Conservation (phyloP, 1,140 invertebrate species). For the Drosophila pruinosa region DNA sequence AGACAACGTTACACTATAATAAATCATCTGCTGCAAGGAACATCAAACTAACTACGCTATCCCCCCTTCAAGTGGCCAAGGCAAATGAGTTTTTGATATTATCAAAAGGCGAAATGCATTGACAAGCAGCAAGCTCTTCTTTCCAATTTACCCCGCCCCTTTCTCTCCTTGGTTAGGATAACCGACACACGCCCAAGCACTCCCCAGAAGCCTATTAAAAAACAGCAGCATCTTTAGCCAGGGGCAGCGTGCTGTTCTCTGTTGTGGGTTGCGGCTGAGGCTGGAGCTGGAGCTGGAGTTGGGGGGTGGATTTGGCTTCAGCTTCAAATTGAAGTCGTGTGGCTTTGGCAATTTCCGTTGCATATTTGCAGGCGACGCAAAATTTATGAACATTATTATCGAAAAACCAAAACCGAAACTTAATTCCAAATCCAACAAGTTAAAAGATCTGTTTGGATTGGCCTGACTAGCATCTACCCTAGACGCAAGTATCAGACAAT, state of each 20-base stretch:
- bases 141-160: conserved; percentile 14
- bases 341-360: conserved; percentile 76
- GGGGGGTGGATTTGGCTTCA: conserved; percentile 17
- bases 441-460: neutral
- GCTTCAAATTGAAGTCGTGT: conserved; percentile 59
- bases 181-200: conserved; percentile 45
- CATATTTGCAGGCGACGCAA: conserved; percentile 75
- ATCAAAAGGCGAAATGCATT: conserved; percentile 77
- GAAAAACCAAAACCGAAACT: conserved; percentile 28
- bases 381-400: conserved; percentile 70
- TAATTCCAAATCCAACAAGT: conserved; percentile 27
- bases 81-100: conserved; percentile 80
- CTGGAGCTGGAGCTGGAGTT: neutral
- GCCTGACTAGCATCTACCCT: conserved; percentile 1
- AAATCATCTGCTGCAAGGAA: conserved; percentile 63
- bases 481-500: neutral
- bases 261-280: neutral
- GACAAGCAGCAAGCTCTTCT: conserved; percentile 49
- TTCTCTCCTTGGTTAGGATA: conserved; percentile 4
- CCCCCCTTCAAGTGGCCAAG: conserved; percentile 42
- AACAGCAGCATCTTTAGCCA: conserved; percentile 20
- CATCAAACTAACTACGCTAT: conserved; percentile 45
- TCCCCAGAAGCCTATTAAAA: conserved; percentile 56
- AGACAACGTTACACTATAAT: conserved; percentile 42
- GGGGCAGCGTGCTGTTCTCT: neutral